Evolutionary conservation across 2,113 vertebrate genomes (phyloP), one percentile per base, ranked within the genome.

Genomic region (Narcine bancroftii): DNA sequence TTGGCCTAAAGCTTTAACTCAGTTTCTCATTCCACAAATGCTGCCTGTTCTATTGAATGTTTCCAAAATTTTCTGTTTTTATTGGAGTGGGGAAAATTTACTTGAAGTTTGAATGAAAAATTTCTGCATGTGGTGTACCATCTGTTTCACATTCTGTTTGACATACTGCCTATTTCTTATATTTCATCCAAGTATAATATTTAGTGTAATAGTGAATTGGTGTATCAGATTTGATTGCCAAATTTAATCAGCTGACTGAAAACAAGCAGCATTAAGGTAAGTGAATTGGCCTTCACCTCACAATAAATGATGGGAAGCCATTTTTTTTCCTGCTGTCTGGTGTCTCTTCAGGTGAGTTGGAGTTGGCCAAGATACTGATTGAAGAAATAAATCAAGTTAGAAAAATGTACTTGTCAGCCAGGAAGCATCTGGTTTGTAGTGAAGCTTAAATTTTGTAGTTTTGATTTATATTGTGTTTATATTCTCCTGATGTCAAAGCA

Each of bases 391-490:
- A 77, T 76, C 36, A 15, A 42, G 73, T 76, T n/a, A 76, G 17
- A 39, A 42, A 19, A 76, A 76, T 21, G 21, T 42, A 24, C 5
- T 81, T 26, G 47, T 26, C 29, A 47, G 45, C 42, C 76, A 50
- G 77, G 26, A 50, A 42, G 21, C 47, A 26, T 2, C 0, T 47
- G 83, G 33, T 60, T 1, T 65, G 56, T 63, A 65, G 6, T 66
- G 85, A 89, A 89, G 53, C 33, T 65, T 36, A 5, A 65, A 65
- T 53, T 53, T 53, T 81, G 45, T 33, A 50, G 79, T 29, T 83
- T 83, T 66, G 85, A 89, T 39, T 42, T 89, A 89, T 89, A 36
- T 39, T 89, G 60, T 65, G 13, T 89, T 39, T 53, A 10, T 89
- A 15, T 42, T 83, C 50, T 9, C 5, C 24, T 79, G 7, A 5